Percentiles rank a stretch among this genome's conserved stretches.
Conservation (phyloP, 92 coral and sea anemone genomes). For the Meandrina meandrites region DNA sequence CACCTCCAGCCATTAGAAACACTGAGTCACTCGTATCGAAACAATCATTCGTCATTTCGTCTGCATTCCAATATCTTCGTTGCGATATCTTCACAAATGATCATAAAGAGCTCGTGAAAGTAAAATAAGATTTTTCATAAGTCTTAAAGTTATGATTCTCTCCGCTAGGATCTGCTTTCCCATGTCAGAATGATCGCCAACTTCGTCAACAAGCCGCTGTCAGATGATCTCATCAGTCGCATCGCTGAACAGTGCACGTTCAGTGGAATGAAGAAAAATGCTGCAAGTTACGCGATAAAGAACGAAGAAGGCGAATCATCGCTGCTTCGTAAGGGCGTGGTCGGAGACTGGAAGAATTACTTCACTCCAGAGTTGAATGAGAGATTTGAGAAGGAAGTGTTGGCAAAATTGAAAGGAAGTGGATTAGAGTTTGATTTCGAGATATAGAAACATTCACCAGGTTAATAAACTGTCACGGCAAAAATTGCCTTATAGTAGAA, state of each 20-base stretch:
- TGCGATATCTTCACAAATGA: too few relatives aligned
- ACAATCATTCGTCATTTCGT: too few relatives aligned
- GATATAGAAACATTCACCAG: too few relatives aligned
- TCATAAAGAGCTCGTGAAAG: too few relatives aligned
- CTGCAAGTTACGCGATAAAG: neutral
- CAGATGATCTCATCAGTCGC: conserved; percentile 25
- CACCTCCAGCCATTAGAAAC: too few relatives aligned
- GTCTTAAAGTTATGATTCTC: neutral
- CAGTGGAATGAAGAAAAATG: conserved; percentile 18
- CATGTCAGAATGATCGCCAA: conserved; percentile 28
- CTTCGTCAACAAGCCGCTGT: conserved; percentile 24
- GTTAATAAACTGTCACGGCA: too few relatives aligned
- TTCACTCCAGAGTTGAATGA: conserved; percentile 34
- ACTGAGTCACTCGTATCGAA: too few relatives aligned
- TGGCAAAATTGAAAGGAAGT: conserved; percentile 21
- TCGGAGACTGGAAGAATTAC: conserved; percentile 35
- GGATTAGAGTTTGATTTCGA: conserved; percentile 21
- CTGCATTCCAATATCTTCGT: too few relatives aligned
- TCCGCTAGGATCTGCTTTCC: conserved; percentile 14
- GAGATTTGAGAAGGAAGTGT: conserved; percentile 25
- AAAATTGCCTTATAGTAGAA: too few relatives aligned
- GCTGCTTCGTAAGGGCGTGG: conserved; percentile 19
- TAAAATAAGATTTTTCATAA: too few relatives aligned
- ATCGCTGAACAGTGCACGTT: conserved; percentile 42
- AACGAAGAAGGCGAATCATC: neutral